Evolutionary conservation across 2,797 vertebrate genomes (phyloP).

Genomic region (Ptychadena robeensis): DNA sequence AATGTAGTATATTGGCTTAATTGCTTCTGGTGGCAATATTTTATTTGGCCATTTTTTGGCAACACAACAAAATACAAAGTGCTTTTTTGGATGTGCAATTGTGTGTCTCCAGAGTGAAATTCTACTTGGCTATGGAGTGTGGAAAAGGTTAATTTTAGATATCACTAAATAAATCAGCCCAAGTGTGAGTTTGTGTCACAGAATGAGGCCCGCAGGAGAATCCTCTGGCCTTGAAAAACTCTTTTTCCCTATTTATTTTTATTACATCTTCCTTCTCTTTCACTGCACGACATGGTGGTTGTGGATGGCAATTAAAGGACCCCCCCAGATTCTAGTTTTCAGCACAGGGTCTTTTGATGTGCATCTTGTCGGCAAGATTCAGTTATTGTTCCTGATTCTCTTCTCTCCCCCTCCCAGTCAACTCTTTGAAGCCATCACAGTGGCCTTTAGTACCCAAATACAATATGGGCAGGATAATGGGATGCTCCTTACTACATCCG

Average conservation of each 20-base stretch:
- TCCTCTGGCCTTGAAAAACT: constrained; percentile 85
- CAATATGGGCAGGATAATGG: constrained; percentile 78
- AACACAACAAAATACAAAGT: too few relatives aligned
- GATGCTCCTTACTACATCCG: constrained; percentile 74
- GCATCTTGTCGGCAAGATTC: constrained; percentile 85
- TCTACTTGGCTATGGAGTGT: neutral
- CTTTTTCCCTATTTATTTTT: constrained; percentile 72
- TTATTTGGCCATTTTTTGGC: too few relatives aligned
- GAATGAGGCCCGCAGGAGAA: constrained; percentile 64
- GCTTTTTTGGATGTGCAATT: too few relatives aligned
- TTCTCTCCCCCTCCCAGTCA: constrained; percentile 75
- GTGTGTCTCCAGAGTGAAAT: neutral
- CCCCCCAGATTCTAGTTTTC: constrained; percentile 87
- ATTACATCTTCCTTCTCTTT: constrained; percentile 78
- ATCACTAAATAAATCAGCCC: constrained; percentile 32
- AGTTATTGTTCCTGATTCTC: constrained; percentile 82
- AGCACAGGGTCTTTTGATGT: constrained; percentile 89
- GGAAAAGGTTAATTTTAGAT: constrained; percentile 38
- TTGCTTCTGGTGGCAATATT: too few relatives aligned
- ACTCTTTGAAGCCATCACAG: constrained; percentile 87
- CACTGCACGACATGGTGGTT: constrained; percentile 85
- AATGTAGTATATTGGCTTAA: too few relatives aligned
- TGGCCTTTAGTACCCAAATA: constrained; percentile 89
- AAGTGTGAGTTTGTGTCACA: constrained; percentile 28
- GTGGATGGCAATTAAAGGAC: constrained; percentile 94